Evolutionary conservation across 2,888 invertebrate genomes (phyloP).

Genomic region (Neoascia interrupta): DNA sequence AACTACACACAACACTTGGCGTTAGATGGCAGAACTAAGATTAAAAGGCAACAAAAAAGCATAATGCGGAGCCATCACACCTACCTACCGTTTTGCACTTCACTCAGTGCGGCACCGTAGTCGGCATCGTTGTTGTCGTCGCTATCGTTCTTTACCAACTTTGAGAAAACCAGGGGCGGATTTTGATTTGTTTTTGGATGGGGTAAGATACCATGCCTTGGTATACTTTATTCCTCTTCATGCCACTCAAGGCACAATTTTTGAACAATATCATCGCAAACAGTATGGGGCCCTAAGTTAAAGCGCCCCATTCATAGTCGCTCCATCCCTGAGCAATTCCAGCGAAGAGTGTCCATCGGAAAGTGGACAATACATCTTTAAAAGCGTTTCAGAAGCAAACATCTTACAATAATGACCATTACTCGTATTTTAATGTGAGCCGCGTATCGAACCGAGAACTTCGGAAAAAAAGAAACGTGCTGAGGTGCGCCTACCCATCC

Average conservation of each 20-base stretch:
- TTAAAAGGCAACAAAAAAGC: neutral
- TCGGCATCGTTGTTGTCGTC: too few species aligned
- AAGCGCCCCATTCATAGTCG: neutral
- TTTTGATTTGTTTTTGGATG: too few species aligned
- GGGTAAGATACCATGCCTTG: too few species aligned
- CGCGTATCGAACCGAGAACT: slow-evolving; percentile 16
- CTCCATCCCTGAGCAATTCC: neutral
- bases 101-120: slow-evolving; percentile 20
- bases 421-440: slow-evolving; percentile 50
- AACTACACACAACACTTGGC: slow-evolving; percentile 39
- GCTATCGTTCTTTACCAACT: too few species aligned
- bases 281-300: too few species aligned
- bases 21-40: slow-evolving; percentile 27
- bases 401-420: slow-evolving; percentile 54
- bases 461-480: neutral
- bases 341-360: slow-evolving; percentile 9
- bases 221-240: too few species aligned
- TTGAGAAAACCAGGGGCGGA: too few species aligned
- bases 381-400: slow-evolving; percentile 54
- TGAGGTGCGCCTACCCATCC: slow-evolving; percentile 55
- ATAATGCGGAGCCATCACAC: slow-evolving; percentile 32
- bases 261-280: too few species aligned
- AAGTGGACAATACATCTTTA: slow-evolving; percentile 30
- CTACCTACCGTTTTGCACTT: slow-evolving; percentile 41
- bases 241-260: too few species aligned